Evolutionary conservation across 2,113 vertebrate species (phyloP).

Genomic region (Vimba vimba): DNA sequence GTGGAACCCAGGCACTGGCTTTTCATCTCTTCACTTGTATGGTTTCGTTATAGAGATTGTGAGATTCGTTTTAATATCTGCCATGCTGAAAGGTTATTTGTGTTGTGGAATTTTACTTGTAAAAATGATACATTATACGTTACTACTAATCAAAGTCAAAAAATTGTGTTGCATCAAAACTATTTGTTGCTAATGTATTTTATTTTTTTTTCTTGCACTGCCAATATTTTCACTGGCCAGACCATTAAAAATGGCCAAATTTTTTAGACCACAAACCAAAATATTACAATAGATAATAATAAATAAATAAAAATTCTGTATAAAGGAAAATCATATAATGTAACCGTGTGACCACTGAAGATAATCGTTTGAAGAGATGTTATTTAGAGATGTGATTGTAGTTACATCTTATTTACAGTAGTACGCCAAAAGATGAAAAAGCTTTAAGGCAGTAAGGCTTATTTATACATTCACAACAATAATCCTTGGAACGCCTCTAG

Average conservation of each 20-base stretch:
- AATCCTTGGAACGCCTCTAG: slow-evolving; percentile 4
- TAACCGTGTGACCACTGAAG: neutral
- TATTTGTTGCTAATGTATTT: neutral
- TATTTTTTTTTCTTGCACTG: neutral
- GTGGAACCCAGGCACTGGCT: slow-evolving; percentile 43
- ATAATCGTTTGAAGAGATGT: neutral
- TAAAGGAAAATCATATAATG: neutral
- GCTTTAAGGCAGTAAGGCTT: slow-evolving; percentile 23
- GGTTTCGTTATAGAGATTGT: slow-evolving; percentile 39
- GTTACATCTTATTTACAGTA: neutral
- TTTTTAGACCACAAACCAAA: too few relatives aligned
- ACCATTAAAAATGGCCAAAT: neutral
- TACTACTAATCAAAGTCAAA: neutral
- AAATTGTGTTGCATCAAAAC: neutral
- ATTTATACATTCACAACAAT: slow-evolving; percentile 34
- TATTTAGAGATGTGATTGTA: neutral
- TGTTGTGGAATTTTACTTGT: neutral
- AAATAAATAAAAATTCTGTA: too few relatives aligned
- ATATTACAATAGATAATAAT: too few relatives aligned
- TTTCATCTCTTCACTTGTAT: slow-evolving; percentile 27
- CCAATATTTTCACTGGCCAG: neutral
- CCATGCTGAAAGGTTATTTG: neutral
- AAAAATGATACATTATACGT: neutral
- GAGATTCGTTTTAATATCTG: neutral
- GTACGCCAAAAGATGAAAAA: neutral